Conservation (phyloP, 2,113 vertebrate genomes). For the Potamarius usumacintae region DNA sequence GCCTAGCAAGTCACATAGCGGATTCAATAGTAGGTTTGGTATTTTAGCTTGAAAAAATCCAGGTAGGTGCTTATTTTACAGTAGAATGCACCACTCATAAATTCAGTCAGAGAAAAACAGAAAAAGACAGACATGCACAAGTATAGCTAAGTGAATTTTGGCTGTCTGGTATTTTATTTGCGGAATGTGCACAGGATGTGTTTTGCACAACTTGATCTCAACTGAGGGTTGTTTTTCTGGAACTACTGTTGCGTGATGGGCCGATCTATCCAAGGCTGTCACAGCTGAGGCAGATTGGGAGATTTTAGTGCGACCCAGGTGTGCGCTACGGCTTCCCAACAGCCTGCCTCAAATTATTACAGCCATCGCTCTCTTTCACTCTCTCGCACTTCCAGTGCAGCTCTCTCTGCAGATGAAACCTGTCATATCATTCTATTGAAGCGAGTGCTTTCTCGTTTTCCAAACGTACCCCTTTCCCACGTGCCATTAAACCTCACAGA, state of each 20-base stretch:
- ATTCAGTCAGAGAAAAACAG: constrained; percentile 1
- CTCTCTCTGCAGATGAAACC: constrained; percentile 23
- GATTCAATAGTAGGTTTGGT: constrained; percentile 15
- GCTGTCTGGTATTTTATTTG: constrained; percentile 11
- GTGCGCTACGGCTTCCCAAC: constrained; percentile 10
- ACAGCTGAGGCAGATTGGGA: constrained; percentile 16
- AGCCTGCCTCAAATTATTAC: constrained; percentile 42
- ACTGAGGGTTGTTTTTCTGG: constrained; percentile 26
- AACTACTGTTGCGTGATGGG: constrained; percentile 34
- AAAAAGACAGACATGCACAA: not conserved
- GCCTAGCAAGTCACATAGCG: constrained; percentile 43
- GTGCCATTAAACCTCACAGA: constrained; percentile 41
- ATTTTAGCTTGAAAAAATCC: constrained; percentile 20
- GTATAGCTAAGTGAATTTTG: constrained; percentile 28
- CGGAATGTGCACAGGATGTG: constrained; percentile 6
- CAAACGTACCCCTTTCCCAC: constrained; percentile 18
- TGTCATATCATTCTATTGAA: constrained; percentile 3
- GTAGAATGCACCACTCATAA: constrained; percentile 18
- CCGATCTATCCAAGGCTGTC: constrained; percentile 10
- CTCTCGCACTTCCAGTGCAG: not conserved
- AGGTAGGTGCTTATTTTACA: constrained; percentile 16
- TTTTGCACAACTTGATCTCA: constrained; percentile 23
- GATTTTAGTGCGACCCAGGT: constrained; percentile 34
- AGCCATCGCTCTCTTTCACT: constrained; percentile 8
- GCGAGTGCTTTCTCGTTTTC: constrained; percentile 8